phyloP scores from a whole-genome alignment of 2,113 vertebrate genomes.

The Siniperca knerii region DNA sequence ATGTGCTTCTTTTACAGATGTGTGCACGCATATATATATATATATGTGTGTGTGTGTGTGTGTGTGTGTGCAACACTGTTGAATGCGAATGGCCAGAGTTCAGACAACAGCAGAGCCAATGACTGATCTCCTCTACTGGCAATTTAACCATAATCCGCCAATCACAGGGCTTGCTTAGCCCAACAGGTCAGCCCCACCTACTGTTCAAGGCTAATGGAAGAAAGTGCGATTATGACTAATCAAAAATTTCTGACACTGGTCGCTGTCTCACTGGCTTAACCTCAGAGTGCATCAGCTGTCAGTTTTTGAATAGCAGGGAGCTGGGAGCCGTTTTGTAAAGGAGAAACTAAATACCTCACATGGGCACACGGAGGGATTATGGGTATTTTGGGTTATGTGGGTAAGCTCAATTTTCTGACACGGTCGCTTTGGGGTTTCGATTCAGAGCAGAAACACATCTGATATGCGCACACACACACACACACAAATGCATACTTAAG shows the following conservation, averaged over 20 bases:
- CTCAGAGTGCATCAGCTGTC: conserved; percentile 48
- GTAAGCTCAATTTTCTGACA: conserved; percentile 53
- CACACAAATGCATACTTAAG: neutral
- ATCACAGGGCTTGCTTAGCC: neutral
- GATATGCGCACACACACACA: conserved; percentile 2
- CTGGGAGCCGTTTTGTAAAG: conserved; percentile 20
- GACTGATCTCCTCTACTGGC: neutral
- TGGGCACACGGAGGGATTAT: conserved; percentile 62
- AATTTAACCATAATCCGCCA: conserved; percentile 34
- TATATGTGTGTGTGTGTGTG: no score
- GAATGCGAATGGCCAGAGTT: neutral
- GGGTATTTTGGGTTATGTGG: conserved; percentile 60
- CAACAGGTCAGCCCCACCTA: conserved; percentile 1
- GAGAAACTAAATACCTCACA: conserved; percentile 63
- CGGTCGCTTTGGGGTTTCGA: conserved; percentile 40
- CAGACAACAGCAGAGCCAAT: neutral
- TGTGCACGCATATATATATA: neutral
- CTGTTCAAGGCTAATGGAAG: neutral
- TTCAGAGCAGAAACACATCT: conserved; percentile 41
- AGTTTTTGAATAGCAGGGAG: conserved; percentile 30
- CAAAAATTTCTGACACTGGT: conserved; percentile 51
- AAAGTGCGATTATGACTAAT: conserved; percentile 47
- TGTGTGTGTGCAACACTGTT: neutral
- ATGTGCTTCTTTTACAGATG: neutral
- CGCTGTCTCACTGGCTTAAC: conserved; percentile 40